phyloP scores from a whole-genome alignment of 2,797 vertebrate species.

The Jordanella pulchra region DNA sequence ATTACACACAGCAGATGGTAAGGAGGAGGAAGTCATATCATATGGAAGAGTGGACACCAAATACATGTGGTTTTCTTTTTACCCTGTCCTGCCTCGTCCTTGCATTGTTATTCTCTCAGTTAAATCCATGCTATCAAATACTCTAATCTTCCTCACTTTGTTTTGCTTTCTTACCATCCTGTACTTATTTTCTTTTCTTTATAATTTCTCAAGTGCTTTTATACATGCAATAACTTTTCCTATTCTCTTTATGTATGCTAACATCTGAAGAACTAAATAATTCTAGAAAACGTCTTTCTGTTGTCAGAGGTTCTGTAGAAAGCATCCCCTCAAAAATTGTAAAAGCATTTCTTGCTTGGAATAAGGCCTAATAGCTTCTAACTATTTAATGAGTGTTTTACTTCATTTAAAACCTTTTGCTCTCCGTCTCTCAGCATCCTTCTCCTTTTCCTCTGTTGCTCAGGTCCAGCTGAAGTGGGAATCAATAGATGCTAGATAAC shows the following conservation, averaged over 20 bases:
- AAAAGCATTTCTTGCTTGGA: constrained; percentile 7
- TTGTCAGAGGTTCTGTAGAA: not conserved
- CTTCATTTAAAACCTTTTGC: constrained; percentile 14
- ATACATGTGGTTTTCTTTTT: constrained; percentile 20
- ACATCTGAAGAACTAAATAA: not conserved
- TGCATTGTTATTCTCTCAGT: constrained; percentile 2
- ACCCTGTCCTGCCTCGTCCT: constrained; percentile 14
- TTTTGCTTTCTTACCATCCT: not conserved
- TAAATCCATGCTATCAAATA: constrained; percentile 4
- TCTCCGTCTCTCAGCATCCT: constrained; percentile 19
- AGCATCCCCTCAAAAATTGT: constrained; percentile 8
- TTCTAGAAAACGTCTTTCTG: not conserved
- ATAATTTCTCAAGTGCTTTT: not conserved
- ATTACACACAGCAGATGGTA: constrained; percentile 60
- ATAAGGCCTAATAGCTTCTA: constrained; percentile 32
- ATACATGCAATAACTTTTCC: not conserved
- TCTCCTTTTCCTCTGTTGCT: constrained; percentile 42
- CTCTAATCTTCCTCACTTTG: not conserved
- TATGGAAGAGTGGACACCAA: constrained; percentile 39
- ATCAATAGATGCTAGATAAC: constrained; percentile 78
- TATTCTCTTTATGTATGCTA: not conserved
- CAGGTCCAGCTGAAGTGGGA: constrained; percentile 72
- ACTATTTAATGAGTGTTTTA: constrained; percentile 31
- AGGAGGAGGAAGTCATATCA: constrained; percentile 46
- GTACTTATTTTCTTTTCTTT: not conserved